These are phyloP conservation scores for Neosilurus mollespiculum DNA, from an alignment of 2,797 vertebrate species.

Conservation along the genomic window DNA sequence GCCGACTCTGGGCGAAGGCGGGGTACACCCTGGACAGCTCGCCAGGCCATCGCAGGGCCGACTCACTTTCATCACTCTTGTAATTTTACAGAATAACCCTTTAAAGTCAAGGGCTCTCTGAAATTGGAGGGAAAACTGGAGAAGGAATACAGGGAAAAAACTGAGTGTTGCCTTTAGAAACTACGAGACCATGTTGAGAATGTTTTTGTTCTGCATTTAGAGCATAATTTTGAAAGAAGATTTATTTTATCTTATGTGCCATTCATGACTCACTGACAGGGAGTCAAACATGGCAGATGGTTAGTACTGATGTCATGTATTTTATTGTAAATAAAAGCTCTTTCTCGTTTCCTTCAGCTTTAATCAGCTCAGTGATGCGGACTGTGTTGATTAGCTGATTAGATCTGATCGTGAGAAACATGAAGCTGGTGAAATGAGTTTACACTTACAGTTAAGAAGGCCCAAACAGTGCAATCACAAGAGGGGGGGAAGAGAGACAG, in stretches of 20 bases:
- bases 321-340: slow-evolving; percentile 28
- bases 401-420: slow-evolving; percentile 58
- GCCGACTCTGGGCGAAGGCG: no score
- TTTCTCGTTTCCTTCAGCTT: slow-evolving; percentile 56
- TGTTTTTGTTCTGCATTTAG: neutral
- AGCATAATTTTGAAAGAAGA: neutral
- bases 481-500: slow-evolving; percentile 62
- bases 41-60: no score
- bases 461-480: slow-evolving; percentile 75
- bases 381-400: slow-evolving; percentile 68
- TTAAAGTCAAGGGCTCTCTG: neutral
- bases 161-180: neutral
- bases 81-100: neutral
- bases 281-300: slow-evolving; percentile 4
- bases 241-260: neutral
- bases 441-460: slow-evolving; percentile 67
- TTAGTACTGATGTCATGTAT: slow-evolving; percentile 11
- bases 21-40: no score
- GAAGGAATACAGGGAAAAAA: neutral
- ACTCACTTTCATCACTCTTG: neutral
- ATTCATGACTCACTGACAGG: slow-evolving; percentile 7
- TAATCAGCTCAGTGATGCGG: slow-evolving; percentile 69
- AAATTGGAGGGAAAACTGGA: neutral
- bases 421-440: slow-evolving; percentile 68
- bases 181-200: neutral